Percentiles rank a stretch among this genome's conserved stretches.
phyloP scores from a whole-genome alignment of 2,888 invertebrate genomes.

The Drosophila sordidula region DNA sequence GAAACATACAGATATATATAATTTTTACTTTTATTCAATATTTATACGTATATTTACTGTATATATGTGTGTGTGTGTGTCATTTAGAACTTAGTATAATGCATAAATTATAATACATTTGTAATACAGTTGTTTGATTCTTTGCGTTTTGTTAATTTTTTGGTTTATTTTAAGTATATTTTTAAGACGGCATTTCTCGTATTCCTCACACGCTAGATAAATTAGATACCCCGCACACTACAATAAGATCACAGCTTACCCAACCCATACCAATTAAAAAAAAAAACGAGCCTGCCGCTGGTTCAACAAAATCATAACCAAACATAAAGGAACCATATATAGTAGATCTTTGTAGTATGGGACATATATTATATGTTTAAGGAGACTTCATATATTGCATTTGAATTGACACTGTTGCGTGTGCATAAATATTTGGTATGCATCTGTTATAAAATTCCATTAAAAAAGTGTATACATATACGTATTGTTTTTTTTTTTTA shows the following conservation, averaged over 20 bases:
- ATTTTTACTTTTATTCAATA: conserved; percentile 57
- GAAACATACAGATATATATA: conserved; percentile 50
- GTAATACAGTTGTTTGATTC: conserved; percentile 28
- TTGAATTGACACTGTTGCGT: conserved; percentile 51
- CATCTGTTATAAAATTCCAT: conserved; percentile 38
- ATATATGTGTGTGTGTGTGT: conserved; percentile 28
- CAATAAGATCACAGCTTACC: conserved; percentile 67
- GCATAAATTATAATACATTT: conserved; percentile 72
- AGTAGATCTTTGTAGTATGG: conserved; percentile 2
- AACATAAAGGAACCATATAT: conserved; percentile 19
- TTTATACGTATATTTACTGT: conserved; percentile 44
- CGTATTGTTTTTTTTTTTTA: not conserved
- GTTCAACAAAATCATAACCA: conserved; percentile 1
- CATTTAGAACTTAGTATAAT: conserved; percentile 58
- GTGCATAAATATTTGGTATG: conserved; percentile 3
- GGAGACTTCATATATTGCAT: conserved; percentile 25
- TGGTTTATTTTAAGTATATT: conserved; percentile 17
- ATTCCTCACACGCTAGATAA: conserved; percentile 13
- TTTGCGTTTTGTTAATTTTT: not conserved
- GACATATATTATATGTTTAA: not conserved
- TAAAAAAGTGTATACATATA: conserved; percentile 42
- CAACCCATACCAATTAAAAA: conserved; percentile 36
- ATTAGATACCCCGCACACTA: conserved; percentile 16
- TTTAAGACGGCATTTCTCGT: conserved; percentile 32
- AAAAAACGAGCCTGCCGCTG: conserved; percentile 1